Base-by-base conservation (phyloP, 1,140 invertebrate genomes). In the Drosophila mayri region DNA sequence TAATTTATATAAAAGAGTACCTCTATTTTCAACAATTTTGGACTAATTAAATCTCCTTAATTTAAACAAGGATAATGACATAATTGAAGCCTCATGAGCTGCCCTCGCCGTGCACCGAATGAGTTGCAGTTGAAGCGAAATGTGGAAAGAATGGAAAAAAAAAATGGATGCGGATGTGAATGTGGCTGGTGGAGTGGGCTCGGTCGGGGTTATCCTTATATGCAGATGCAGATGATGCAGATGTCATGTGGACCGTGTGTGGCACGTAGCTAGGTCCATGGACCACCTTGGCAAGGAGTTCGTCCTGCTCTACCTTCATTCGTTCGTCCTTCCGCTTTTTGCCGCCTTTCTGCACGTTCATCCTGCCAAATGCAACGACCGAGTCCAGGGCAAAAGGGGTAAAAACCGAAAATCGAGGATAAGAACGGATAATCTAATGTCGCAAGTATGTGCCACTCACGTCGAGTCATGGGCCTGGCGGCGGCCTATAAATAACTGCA, bases 351-450 rank as follows among this genome's bases (percentile, higher is more conserved):
- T 67, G 74, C 75, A 78, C 75, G 55, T 61, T 70, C 64, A 68
- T 76, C 52, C 74, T 76, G 73, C 40, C 66, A 70, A 70, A 50
- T 70, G 66, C 66, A 70, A 44, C 49, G 61, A 68, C 49, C 25
- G 28, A 18, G 55, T 66, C 57, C 30, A 43, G 49, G 20, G 22
- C 7, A 18, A 67, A 18, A 61, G 58, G 79, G 70, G 70, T 84
- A 88, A 81, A 70, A 70, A 70, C 66, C 66, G 47, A 70, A 88
- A 90, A 90, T 90, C 85, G 75, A 90, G 85, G 85, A 90, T 90
- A 90, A 90, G 85, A 90, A 81, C 85, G 85, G 85, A 90, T 90
- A 90, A 90, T 90, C 85, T 90, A 85, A 90, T 90, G 85, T 90
- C 81, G 78, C 84, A 90, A 88, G 78, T 84, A 81, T 81, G 68